Evolutionary conservation across 1,140 invertebrate genomes (phyloP), one percentile per base, ranked within the genome.

Genomic region (Brevipalpus yothersi): DNA sequence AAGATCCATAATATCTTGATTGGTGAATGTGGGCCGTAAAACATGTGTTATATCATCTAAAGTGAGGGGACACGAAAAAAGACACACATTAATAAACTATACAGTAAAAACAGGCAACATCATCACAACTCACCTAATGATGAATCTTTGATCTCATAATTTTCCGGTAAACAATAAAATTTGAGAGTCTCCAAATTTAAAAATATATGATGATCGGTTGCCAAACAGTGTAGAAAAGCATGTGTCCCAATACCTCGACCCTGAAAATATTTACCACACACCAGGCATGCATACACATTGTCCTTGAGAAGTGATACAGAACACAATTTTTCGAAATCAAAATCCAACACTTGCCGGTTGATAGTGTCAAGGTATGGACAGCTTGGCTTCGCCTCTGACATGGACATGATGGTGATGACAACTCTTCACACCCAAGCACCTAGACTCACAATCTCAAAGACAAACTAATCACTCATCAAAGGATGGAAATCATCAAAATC

Each of bases 261-360:
- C 77, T 84, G 95, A 69, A 97, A 99, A 71, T 99, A 99, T 75
- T 98, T 98, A 21, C 95, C 95, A 73, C 95, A 99, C 2, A 99
- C 91, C 41, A 99, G 75, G 71, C 95, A 99, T n/a, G 93, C 94
- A 73, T 99, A 99, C 23, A 98, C 93, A 77, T 99, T 99, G 58
- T 98, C 93, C 68, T 95, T 82, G 0, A 92, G 96, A 49, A 99
- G 71, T 4, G 93, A 96, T 21, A 99, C 83, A 1, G 92, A 98
- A 71, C 95, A 99, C 4, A 99, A 73, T 72, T 99, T 99, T 71
- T 99, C 95, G 78, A 99, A 99, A 76, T 99, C 95, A 78, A 99
- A 99, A 75, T 99, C 95, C 56, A 99, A 73, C 64, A 96, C 81
- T 69, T 92, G 88, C 66, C 77, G 78, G 72, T 96, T 94, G 53